Base-by-base conservation (phyloP, 2,797 vertebrate species). In the Eleutherodactylus coqui region DNA sequence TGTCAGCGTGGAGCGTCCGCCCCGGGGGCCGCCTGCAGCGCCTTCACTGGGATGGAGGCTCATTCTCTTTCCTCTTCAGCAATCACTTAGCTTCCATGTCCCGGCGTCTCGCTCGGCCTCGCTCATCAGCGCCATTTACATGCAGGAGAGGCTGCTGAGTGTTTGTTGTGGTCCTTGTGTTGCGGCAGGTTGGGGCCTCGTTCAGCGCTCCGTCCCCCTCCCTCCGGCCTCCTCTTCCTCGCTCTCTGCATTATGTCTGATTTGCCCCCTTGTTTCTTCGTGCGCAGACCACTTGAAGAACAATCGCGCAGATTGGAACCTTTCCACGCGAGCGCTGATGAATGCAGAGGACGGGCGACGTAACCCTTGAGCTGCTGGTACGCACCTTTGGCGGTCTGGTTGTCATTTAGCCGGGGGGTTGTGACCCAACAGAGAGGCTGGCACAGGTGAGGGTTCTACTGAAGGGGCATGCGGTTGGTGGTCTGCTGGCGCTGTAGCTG, bases 61-160 rank as follows among this genome's bases (percentile, higher is more conserved):
- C 17, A 5, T 24, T 70, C 49, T 83, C 14, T 32, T 72, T 73
- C 69, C n/a, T 58, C 47, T 45, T n/a, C 34, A 55, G 47, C 60
- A 36, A 49, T 51, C 72, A 49, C 69, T 85, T 79, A 72, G 83
- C 69, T 69, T 79, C 83, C 34, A 79, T 79, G 51, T 75, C 82
- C 29, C n/a, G n/a, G n/a, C n/a, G n/a, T n/a, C n/a, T n/a, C n/a
- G n/a, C n/a, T 92, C 93, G 91, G 93, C 93, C 93, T 93, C 91
- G 91, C 89, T 91, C 92, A 93, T 93, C 94, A 94, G 94, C 94
- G 93, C 90, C 93, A 94, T 95, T 95, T 95, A 93, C 93, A 95
- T 95, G 92, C 92, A 92, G 89, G 77, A 95, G 90, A 91, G 92
- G 89, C 90, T 91, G 91, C 93, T 91, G 88, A 93, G 91, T 94